A percentile compares a stretch with the other conserved stretches of the same genome.
These are phyloP conservation scores for Xestoiulus laeticollis DNA, from an alignment of 2,888 invertebrate genomes.

Conservation along the genomic window DNA sequence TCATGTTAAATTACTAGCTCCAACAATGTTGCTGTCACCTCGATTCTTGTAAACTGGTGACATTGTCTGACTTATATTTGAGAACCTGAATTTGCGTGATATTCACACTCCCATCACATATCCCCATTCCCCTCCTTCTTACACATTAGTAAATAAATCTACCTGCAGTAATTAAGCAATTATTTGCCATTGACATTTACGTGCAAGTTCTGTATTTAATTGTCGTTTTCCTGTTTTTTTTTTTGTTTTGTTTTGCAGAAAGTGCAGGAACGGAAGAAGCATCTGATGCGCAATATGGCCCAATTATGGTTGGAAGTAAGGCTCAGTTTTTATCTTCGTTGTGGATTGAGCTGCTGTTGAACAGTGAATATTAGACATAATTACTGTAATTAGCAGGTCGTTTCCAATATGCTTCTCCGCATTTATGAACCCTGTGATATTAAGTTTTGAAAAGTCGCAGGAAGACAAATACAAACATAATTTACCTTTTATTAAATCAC, in stretches of 20 bases:
- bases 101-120: neutral
- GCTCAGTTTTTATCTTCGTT: neutral
- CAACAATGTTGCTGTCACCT: too few species aligned
- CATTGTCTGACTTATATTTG: too few species aligned
- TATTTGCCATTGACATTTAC: neutral
- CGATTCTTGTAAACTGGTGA: too few species aligned
- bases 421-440: neutral
- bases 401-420: neutral
- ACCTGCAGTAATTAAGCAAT: neutral
- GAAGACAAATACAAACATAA: neutral
- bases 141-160: neutral
- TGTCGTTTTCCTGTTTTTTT: neutral
- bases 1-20: too few species aligned
- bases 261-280: conserved; percentile 63
- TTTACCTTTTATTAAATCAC: neutral
- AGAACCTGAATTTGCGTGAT: neutral
- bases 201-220: neutral
- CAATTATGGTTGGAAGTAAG: conserved; percentile 83
- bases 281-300: conserved; percentile 84
- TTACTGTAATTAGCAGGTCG: neutral
- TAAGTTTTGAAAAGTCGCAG: neutral
- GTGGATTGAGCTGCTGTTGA: neutral
- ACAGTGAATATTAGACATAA: neutral
- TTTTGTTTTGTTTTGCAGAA: conserved; percentile 44
- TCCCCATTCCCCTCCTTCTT: neutral